These are phyloP conservation scores for Drosophila santomea DNA, from an alignment of 1,140 invertebrate genomes.

Conservation along the genomic window DNA sequence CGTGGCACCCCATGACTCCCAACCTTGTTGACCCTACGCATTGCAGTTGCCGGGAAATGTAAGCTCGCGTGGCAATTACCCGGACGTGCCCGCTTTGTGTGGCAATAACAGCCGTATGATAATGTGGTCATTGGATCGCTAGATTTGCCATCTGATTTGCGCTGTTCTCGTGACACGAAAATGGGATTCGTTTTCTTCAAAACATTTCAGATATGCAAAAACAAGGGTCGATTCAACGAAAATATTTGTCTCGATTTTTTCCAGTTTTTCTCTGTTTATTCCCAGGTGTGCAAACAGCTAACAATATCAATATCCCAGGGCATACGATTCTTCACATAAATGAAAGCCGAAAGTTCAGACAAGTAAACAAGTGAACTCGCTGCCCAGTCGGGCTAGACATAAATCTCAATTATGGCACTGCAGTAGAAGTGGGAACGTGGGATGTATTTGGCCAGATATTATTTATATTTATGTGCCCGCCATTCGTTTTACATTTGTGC, in stretches of 20 bases:
- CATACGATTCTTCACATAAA: conserved; percentile 29
- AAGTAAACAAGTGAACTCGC: conserved; percentile 33
- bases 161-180: neutral
- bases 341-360: conserved; percentile 20
- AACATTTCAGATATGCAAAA: too few relatives aligned
- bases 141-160: neutral
- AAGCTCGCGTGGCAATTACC: conserved; percentile 39
- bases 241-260: too few relatives aligned
- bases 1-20: conserved; percentile 31
- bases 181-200: neutral
- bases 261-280: neutral
- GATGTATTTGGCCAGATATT: conserved; percentile 28
- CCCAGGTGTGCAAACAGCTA: neutral
- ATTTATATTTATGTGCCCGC: conserved; percentile 9
- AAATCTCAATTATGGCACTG: conserved; percentile 62
- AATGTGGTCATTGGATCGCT: neutral
- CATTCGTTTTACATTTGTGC: conserved; percentile 17
- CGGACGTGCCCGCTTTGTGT: conserved; percentile 4
- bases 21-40: conserved; percentile 1
- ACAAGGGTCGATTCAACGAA: too few relatives aligned
- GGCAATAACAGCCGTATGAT: conserved; percentile 13
- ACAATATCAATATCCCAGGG: neutral
- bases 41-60: conserved; percentile 9
- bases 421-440: neutral
- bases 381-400: conserved; percentile 25